A percentile compares a stretch with the other conserved stretches of the same genome.
Evolutionary conservation across 2,888 invertebrate genomes (phyloP).

Genomic region (Lasioglossum malachurum): DNA sequence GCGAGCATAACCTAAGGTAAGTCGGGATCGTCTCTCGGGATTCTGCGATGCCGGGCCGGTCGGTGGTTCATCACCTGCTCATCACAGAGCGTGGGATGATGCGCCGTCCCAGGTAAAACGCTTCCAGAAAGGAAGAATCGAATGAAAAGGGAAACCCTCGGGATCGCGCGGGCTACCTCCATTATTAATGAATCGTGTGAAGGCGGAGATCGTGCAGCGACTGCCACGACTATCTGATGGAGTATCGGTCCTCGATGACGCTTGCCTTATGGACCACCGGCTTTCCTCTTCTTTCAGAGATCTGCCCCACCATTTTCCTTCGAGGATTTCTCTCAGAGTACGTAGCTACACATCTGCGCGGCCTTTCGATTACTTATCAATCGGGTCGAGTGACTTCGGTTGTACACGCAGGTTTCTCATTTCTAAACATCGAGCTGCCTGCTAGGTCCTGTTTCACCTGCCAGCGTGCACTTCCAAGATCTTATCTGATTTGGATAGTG

Average conservation of each 20-base stretch:
- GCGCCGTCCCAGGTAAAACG: constrained; percentile 68
- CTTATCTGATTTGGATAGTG: neutral
- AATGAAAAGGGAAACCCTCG: constrained; percentile 66
- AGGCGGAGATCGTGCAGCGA: constrained; percentile 66
- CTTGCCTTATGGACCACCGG: constrained; percentile 41
- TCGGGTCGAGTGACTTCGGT: constrained; percentile 17
- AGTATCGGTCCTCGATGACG: constrained; percentile 59
- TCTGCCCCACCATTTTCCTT: neutral
- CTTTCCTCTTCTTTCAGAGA: constrained; percentile 4
- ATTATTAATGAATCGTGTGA: constrained; percentile 76
- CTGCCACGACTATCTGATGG: constrained; percentile 58
- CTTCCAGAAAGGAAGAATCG: constrained; percentile 59
- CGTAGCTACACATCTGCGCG: constrained; percentile 28
- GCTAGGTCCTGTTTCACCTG: neutral
- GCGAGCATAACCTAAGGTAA: constrained; percentile 55
- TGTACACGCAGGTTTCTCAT: constrained; percentile 30
- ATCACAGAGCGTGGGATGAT: constrained; percentile 74
- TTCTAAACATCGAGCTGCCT: constrained; percentile 15
- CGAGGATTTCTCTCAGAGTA: neutral
- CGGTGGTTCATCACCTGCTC: constrained; percentile 78
- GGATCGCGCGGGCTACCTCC: constrained; percentile 68
- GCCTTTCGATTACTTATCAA: constrained; percentile 44
- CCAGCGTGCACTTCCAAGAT: neutral
- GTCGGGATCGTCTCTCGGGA: constrained; percentile 30
- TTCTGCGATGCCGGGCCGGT: constrained; percentile 8